Conservation (phyloP, 2,888 invertebrate species). For the Melipona beecheii region DNA sequence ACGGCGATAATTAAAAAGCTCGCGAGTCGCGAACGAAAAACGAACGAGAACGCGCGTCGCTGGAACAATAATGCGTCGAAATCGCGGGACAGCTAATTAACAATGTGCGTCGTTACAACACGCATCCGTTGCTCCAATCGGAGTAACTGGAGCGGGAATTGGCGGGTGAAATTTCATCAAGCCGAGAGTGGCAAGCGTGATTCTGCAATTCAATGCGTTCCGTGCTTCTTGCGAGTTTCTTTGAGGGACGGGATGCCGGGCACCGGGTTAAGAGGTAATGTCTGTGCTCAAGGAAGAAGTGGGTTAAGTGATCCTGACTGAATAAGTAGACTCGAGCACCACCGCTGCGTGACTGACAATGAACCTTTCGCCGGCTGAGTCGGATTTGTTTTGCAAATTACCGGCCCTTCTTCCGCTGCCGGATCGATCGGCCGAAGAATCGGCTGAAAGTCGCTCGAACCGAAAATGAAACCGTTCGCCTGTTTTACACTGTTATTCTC, state of each 20-base stretch:
- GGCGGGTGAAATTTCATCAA: slow-evolving; percentile 39
- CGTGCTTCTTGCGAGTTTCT: slow-evolving; percentile 39
- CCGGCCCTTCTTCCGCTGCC: background rate
- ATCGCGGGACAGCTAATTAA: slow-evolving; percentile 15
- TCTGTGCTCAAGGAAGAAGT: slow-evolving; percentile 40
- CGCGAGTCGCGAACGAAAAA: background rate
- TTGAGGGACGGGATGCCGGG: slow-evolving; percentile 52
- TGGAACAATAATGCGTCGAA: slow-evolving; percentile 9
- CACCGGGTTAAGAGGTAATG: slow-evolving; percentile 62
- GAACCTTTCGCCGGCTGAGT: slow-evolving; percentile 47
- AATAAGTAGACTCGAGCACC: slow-evolving; percentile 49
- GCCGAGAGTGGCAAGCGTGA: slow-evolving; percentile 33
- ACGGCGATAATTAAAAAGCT: slow-evolving; percentile 30
- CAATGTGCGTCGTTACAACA: background rate
- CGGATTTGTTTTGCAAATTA: slow-evolving; percentile 64
- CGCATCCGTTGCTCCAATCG: slow-evolving; percentile 16
- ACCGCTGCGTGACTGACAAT: slow-evolving; percentile 64
- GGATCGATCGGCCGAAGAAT: slow-evolving; percentile 23
- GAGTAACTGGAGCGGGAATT: background rate
- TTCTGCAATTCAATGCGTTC: slow-evolving; percentile 63
- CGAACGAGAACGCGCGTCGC: slow-evolving; percentile 20
- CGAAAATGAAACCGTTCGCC: slow-evolving; percentile 8
- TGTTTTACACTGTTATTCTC: background rate
- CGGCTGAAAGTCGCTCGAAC: background rate
- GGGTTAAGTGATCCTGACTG: slow-evolving; percentile 63